Conservation (phyloP, 2,797 vertebrate genomes). For the Glossophaga mutica region DNA sequence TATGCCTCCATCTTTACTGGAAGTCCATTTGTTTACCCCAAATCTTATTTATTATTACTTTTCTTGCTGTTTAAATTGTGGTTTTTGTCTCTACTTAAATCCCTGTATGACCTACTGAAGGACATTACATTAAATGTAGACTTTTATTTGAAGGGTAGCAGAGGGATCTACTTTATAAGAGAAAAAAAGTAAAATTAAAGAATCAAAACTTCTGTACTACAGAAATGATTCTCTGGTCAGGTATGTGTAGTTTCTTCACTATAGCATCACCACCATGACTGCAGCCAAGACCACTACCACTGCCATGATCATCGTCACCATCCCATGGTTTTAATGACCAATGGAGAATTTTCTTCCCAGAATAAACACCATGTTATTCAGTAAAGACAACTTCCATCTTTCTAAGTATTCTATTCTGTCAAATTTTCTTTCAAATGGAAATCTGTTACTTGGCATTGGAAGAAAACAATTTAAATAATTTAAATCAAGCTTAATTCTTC, state of each 20-base stretch:
- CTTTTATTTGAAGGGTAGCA: background rate
- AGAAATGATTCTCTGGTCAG: background rate
- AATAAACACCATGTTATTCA: background rate
- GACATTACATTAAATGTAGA: background rate
- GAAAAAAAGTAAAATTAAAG: background rate
- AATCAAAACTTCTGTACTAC: background rate
- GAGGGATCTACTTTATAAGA: background rate
- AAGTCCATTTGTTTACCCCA: no score
- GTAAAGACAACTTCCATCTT: background rate
- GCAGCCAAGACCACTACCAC: background rate
- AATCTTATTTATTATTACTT: background rate
- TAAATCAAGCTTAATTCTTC: background rate
- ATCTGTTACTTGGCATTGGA: background rate
- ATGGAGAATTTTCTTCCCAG: background rate
- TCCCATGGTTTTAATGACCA: background rate
- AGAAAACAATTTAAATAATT: background rate
- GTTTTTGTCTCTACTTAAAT: background rate
- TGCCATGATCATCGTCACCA: background rate
- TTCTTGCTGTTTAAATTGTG: background rate
- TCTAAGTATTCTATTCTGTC: background rate
- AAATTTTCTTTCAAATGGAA: constrained; percentile 8
- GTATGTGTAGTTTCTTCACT: background rate
- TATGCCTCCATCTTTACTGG: no score
- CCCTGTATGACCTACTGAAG: background rate
- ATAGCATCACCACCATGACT: no score